These are phyloP conservation scores for Syncerus caffer DNA, from an alignment of 2,797 vertebrate genomes.

Conservation along the genomic window DNA sequence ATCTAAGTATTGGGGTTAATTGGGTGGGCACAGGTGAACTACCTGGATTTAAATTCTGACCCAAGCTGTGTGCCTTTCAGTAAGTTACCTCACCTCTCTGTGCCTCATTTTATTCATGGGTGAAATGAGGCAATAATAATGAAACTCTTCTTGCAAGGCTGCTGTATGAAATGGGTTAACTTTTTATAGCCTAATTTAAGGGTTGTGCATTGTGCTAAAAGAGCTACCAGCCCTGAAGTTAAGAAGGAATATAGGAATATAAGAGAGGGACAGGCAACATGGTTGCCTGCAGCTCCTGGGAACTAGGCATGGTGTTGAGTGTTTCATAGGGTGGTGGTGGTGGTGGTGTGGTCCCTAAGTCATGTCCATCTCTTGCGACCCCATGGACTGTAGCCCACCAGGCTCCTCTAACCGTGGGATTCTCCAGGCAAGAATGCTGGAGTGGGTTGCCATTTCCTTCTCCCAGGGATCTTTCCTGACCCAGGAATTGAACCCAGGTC, in stretches of 20 bases:
- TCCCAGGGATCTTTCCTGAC: background rate
- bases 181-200: background rate
- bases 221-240: background rate
- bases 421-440: background rate
- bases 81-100: background rate
- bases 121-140: background rate
- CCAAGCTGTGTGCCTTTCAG: background rate
- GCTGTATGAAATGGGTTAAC: background rate
- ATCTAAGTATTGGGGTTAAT: background rate
- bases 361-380: background rate
- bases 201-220: background rate
- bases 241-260: background rate
- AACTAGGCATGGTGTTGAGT: background rate
- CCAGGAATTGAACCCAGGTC: background rate
- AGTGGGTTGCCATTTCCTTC: background rate
- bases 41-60: background rate
- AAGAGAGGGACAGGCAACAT: accelerated
- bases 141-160: background rate
- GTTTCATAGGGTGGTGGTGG: background rate
- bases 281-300: background rate
- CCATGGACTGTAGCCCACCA: background rate
- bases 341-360: background rate
- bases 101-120: background rate
- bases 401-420: background rate
- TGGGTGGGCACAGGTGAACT: background rate